These are phyloP conservation scores for Nothocercus julius DNA, from an alignment of 2,113 vertebrate genomes.

Conservation along the genomic window DNA sequence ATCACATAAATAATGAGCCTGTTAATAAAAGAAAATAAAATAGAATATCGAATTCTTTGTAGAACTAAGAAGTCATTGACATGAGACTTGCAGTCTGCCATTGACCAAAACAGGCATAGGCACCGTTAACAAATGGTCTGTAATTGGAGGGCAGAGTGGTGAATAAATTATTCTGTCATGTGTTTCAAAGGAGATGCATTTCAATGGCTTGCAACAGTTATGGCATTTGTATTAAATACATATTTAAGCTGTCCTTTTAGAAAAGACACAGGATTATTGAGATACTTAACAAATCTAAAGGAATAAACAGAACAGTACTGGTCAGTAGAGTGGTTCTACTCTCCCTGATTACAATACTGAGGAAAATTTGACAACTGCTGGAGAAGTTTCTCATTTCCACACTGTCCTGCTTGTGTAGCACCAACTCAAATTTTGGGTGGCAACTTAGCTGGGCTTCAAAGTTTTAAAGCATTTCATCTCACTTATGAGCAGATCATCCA, in stretches of 20 bases:
- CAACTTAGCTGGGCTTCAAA: neutral
- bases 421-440: neutral
- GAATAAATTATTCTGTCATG: neutral
- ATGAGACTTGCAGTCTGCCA: neutral
- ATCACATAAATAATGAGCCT: slow-evolving; percentile 8
- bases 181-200: neutral
- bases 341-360: neutral
- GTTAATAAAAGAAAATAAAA: neutral
- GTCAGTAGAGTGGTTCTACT: neutral
- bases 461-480: accelerated
- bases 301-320: neutral
- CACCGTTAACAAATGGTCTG: neutral
- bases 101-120: neutral
- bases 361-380: accelerated
- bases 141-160: neutral
- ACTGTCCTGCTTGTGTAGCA: neutral
- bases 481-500: neutral
- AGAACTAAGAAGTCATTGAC: neutral
- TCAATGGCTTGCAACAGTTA: neutral
- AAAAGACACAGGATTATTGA: neutral
- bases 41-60: neutral
- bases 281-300: neutral
- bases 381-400: neutral
- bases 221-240: neutral
- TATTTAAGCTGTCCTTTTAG: neutral